phyloP scores from a whole-genome alignment of 2,888 invertebrate genomes.

The Andrena bicolor region DNA sequence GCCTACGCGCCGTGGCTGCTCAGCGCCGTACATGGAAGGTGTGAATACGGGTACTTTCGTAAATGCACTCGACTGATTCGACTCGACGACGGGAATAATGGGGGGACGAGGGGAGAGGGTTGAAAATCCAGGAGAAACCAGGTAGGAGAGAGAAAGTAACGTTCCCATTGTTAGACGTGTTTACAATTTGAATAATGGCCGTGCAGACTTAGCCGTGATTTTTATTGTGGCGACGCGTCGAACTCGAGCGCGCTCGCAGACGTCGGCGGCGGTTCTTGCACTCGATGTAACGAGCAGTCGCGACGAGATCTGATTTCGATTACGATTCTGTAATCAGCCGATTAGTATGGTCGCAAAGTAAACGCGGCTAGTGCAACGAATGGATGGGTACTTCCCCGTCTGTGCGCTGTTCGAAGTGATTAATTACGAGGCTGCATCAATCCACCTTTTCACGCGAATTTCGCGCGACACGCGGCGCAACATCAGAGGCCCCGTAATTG shows the following conservation, averaged over 20 bases:
- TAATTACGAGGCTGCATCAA: neutral
- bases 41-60: conserved; percentile 69
- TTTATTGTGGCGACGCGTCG: conserved; percentile 20
- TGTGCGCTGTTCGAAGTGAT: conserved; percentile 1
- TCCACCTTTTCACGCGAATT: neutral
- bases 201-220: conserved; percentile 18
- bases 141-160: conserved; percentile 13
- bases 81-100: conserved; percentile 27
- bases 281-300: neutral
- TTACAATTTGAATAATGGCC: conserved; percentile 46
- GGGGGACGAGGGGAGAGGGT: neutral
- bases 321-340: neutral
- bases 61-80: conserved; percentile 59
- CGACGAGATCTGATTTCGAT: neutral
- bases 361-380: neutral
- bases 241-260: conserved; percentile 16
- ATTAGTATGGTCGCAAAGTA: conserved; percentile 1
- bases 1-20: conserved; percentile 32
- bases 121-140: conserved; percentile 31
- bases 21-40: conserved; percentile 54
- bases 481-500: conserved; percentile 15
- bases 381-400: neutral
- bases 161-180: conserved; percentile 49
- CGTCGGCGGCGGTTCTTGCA: conserved; percentile 12
- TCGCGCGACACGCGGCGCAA: neutral